These are phyloP conservation scores for Berghia stephanieae DNA, from an alignment of 1,140 invertebrate genomes.

Conservation along the genomic window DNA sequence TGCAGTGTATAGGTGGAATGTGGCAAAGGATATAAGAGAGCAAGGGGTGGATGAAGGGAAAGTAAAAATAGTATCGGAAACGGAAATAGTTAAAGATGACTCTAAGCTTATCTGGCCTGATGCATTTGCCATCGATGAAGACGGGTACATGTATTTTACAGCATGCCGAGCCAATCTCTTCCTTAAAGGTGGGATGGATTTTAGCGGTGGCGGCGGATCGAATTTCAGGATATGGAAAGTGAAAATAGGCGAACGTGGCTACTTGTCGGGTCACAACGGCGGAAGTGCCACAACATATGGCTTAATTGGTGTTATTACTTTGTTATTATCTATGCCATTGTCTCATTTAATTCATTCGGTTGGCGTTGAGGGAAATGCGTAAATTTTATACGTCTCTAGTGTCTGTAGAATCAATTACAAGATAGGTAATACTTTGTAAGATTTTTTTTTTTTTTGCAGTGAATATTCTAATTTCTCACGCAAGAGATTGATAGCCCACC, in stretches of 20 bases:
- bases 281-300: too few relatives aligned
- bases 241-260: background rate
- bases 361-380: too few relatives aligned
- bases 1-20: slow-evolving; percentile 19
- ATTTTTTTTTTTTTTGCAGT: too few relatives aligned
- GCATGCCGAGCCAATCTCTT: slow-evolving; percentile 20
- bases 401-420: too few relatives aligned
- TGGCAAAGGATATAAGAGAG: background rate
- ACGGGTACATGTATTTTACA: slow-evolving; percentile 25
- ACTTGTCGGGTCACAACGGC: too few relatives aligned
- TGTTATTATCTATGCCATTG: too few relatives aligned
- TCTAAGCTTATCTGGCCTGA: slow-evolving; percentile 11
- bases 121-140: slow-evolving; percentile 21
- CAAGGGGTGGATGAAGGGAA: background rate
- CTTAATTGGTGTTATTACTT: too few relatives aligned
- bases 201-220: background rate
- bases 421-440: too few relatives aligned
- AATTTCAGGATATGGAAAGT: slow-evolving; percentile 29
- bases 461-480: too few relatives aligned
- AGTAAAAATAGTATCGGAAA: slow-evolving; percentile 9
- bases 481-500: too few relatives aligned
- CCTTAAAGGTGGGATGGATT: slow-evolving; percentile 13
- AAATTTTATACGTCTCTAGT: too few relatives aligned
- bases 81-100: background rate
- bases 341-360: too few relatives aligned